These are phyloP conservation scores for Dioctria linearis DNA, from an alignment of 2,888 invertebrate genomes.

Conservation along the genomic window DNA sequence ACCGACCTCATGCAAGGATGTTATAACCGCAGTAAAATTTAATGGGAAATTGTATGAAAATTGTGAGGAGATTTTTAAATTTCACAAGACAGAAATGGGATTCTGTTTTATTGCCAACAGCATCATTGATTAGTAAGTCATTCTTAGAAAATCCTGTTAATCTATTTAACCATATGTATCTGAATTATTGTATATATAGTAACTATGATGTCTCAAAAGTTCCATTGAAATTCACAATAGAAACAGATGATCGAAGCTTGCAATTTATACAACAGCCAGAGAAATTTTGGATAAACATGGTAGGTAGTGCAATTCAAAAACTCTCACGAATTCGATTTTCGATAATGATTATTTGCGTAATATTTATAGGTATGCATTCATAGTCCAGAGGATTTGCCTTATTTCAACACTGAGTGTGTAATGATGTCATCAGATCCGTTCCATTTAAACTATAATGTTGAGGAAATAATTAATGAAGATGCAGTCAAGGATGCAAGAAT, in stretches of 20 bases:
- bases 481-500: conserved; percentile 61
- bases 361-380: conserved; percentile 63
- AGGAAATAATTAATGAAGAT: conserved; percentile 63
- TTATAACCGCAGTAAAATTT: conserved; percentile 61
- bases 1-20: conserved; percentile 61
- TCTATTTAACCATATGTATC: background rate
- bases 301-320: conserved; percentile 54
- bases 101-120: conserved; percentile 65
- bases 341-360: background rate
- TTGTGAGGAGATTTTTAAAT: conserved; percentile 63
- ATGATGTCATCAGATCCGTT: conserved; percentile 56
- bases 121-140: conserved; percentile 64
- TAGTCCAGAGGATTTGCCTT: conserved; percentile 66
- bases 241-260: conserved; percentile 60
- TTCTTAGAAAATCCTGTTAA: background rate
- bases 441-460: conserved; percentile 62
- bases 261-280: conserved; percentile 60
- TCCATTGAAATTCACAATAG: conserved; percentile 63
- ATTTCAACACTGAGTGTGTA: conserved; percentile 27
- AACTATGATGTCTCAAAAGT: conserved; percentile 60
- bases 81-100: conserved; percentile 64
- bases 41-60: conserved; percentile 57
- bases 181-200: conserved; percentile 41
- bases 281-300: conserved; percentile 62
- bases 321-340: background rate